phyloP scores from a whole-genome alignment of 2,888 invertebrate species.

The Mantis religiosa region DNA sequence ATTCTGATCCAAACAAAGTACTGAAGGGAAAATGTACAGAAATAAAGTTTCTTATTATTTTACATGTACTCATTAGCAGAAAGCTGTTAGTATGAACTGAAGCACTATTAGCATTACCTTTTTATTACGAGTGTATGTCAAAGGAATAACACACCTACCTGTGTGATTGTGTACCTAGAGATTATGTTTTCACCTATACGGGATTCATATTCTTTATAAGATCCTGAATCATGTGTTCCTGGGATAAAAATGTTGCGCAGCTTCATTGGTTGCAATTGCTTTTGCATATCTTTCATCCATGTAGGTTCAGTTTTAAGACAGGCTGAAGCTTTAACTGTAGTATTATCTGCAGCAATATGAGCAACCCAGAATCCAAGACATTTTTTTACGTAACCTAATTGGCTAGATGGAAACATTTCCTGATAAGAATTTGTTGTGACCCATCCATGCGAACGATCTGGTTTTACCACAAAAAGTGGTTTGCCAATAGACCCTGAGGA shows the following conservation, averaged over 20 bases:
- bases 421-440: background rate
- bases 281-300: slow-evolving; percentile 55
- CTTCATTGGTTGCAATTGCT: slow-evolving; percentile 45
- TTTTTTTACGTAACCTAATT: background rate
- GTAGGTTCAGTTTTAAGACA: slow-evolving; percentile 52
- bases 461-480: background rate
- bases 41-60: too few species aligned
- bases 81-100: too few species aligned
- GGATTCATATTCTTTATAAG: slow-evolving; percentile 44
- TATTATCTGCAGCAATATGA: slow-evolving; percentile 14
- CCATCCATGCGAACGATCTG: background rate
- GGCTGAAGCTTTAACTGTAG: slow-evolving; percentile 37
- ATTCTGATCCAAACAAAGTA: too few species aligned
- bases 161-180: slow-evolving; percentile 51
- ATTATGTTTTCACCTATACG: slow-evolving; percentile 40
- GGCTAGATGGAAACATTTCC: background rate
- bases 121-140: too few species aligned
- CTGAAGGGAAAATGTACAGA: too few species aligned
- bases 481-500: too few species aligned
- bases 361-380: slow-evolving; percentile 27
- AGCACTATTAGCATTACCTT: too few species aligned
- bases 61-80: too few species aligned
- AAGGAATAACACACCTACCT: slow-evolving; percentile 37
- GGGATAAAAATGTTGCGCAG: slow-evolving; percentile 59
- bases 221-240: slow-evolving; percentile 67